Evolutionary conservation across 2,888 invertebrate genomes (phyloP).

Genomic region (Hemithea aestivaria): DNA sequence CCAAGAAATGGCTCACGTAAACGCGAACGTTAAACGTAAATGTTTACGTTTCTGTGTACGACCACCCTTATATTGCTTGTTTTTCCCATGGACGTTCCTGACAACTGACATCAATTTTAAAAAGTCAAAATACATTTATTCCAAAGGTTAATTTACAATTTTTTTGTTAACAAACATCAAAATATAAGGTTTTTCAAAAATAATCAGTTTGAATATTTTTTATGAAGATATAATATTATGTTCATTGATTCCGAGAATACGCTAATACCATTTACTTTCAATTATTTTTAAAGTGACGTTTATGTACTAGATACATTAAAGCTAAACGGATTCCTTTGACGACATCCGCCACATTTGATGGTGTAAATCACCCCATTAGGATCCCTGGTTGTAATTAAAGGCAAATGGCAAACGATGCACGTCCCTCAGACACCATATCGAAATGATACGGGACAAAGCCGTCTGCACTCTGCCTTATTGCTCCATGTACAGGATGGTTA

Average conservation of each 20-base stretch:
- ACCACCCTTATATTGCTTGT: too few species aligned
- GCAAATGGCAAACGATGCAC: conserved; percentile 65
- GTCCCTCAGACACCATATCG: conserved; percentile 45
- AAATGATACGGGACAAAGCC: conserved; percentile 59
- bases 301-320: conserved; percentile 10
- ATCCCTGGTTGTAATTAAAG: conserved; percentile 57
- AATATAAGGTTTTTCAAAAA: too few species aligned
- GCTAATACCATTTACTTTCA: too few species aligned
- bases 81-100: too few species aligned
- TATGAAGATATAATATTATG: too few species aligned
- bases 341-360: conserved; percentile 7
- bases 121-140: too few species aligned
- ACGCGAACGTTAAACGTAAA: conserved; percentile 7
- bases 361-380: conserved; percentile 20
- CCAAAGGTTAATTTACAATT: too few species aligned
- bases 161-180: too few species aligned
- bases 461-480: conserved; percentile 74
- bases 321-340: conserved; percentile 16
- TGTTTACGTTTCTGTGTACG: background rate
- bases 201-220: too few species aligned
- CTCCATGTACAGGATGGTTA: conserved; percentile 44
- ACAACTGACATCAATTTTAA: too few species aligned
- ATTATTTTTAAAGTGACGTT: too few species aligned
- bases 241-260: too few species aligned
- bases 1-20: conserved; percentile 21